These are phyloP conservation scores for Gopherus flavomarginatus DNA, from an alignment of 2,113 vertebrate genomes.

Conservation along the genomic window DNA sequence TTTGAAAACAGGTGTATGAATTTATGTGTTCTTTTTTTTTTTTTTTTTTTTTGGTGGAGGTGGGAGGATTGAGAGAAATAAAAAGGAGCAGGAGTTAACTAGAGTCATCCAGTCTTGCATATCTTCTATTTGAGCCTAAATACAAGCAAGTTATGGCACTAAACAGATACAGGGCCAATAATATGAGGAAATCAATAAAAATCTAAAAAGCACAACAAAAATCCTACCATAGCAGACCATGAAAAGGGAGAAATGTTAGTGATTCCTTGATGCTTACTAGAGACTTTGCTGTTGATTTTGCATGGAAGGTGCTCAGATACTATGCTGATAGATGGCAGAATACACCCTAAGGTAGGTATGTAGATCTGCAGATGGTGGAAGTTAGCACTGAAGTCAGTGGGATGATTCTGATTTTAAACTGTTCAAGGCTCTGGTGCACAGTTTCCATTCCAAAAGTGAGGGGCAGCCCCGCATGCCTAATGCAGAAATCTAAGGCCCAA, in stretches of 20 bases:
- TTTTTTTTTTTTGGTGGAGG: background rate
- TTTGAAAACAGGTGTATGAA: background rate
- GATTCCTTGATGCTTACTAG: background rate
- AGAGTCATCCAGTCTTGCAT: background rate
- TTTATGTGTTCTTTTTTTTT: background rate
- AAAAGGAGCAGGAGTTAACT: background rate
- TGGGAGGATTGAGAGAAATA: too few relatives aligned
- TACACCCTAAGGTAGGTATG: background rate
- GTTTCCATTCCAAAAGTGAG: conserved; percentile 16
- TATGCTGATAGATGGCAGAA: background rate
- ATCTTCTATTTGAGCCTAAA: background rate
- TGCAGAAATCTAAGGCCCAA: background rate
- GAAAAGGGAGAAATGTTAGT: background rate
- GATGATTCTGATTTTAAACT: conserved; percentile 7
- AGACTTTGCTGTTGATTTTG: background rate
- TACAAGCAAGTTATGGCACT: background rate
- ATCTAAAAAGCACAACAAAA: background rate
- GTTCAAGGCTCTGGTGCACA: background rate
- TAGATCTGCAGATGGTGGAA: background rate
- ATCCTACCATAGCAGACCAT: background rate
- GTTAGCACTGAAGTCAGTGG: background rate
- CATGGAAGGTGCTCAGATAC: background rate
- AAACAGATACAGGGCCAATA: background rate
- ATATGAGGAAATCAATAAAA: background rate
- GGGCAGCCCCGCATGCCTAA: conserved; percentile 40